A percentile compares a stretch with the other conserved stretches of the same genome.
phyloP scores from a whole-genome alignment of 1,140 invertebrate genomes.

The Pseudomyrmex flavicornis region DNA sequence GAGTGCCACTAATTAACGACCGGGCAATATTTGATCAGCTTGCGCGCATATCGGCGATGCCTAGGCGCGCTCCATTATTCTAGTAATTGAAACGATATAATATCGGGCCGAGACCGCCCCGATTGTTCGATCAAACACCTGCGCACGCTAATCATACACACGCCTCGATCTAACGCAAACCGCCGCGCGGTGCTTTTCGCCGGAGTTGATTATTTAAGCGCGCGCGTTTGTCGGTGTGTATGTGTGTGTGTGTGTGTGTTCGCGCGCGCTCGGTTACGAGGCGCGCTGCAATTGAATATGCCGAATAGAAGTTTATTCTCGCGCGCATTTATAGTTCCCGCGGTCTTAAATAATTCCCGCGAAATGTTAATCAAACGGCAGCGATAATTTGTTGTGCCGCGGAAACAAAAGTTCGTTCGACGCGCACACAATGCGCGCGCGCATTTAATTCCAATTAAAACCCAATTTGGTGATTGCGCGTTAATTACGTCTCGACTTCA shows the following conservation, averaged over 20 bases:
- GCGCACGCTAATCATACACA: slow-evolving; percentile 54
- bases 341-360: neutral
- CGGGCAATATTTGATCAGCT: slow-evolving; percentile 59
- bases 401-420: too few species aligned
- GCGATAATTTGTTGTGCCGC: too few species aligned
- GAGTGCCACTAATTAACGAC: slow-evolving; percentile 67
- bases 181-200: slow-evolving; percentile 15
- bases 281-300: too few species aligned
- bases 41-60: slow-evolving; percentile 34
- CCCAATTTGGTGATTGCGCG: too few species aligned
- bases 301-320: neutral
- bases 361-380: too few species aligned
- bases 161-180: slow-evolving; percentile 37
- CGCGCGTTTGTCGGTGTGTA: too few species aligned
- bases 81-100: slow-evolving; percentile 52
- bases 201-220: neutral
- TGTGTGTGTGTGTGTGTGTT: neutral
- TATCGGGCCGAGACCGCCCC: slow-evolving; percentile 16
- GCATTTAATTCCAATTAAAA: too few species aligned
- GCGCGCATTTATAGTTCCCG: neutral
- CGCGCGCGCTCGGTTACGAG: too few species aligned
- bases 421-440: too few species aligned
- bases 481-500: too few species aligned
- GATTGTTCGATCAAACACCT: slow-evolving; percentile 37
- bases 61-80: slow-evolving; percentile 50